Evolutionary conservation across 2,888 invertebrate genomes (phyloP), one percentile per base, ranked within the genome.

Genomic region (Silvanus unidentatus): DNA sequence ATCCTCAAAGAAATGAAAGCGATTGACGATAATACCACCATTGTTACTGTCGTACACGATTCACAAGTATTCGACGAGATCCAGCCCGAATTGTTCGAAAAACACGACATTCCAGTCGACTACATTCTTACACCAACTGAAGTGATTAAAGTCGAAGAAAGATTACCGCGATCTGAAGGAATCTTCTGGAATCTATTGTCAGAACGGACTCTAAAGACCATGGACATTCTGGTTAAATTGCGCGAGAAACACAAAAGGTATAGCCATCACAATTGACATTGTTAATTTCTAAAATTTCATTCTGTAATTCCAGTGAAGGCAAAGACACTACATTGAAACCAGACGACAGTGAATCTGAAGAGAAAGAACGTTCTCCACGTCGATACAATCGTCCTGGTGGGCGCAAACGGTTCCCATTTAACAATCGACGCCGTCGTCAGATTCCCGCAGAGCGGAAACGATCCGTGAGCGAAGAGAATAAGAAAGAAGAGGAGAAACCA

Each of bases 31-130:
- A 76, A 82, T 54, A 89, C 90, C 0, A 63, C 84, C 38, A 82
- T 92, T 52, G 82, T 82, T 40, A 88, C 91, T 38, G 84, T 86
- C 29, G 90, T 93, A 2, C 90, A 93, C 66, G 90, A 92, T 68
- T 79, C 80, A 58, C 91, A 91, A 78, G 82, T 88, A 64, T 80
- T 84, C 58, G 85, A 89, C 55, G 78, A 80, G 43, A 73, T 92
- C 53, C 88, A 91, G 2, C 74, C 78, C 2, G 77, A 82, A 45
- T 69, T 92, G 62, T 88, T 92, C 62, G 79, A 84, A 56, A 79
- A 81, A 16, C 84, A 89, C 62, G 92, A 93, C 71, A 80, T 90
- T 14, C 88, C 89, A 40, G 84, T 92, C 40, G 92, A 93, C 69
- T 79, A 87, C 57, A 92, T 93, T 63, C 77, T 91, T 55, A 92